These are phyloP conservation scores for Agonopterix alstromeriana DNA, from an alignment of 2,888 invertebrate species.

Conservation along the genomic window DNA sequence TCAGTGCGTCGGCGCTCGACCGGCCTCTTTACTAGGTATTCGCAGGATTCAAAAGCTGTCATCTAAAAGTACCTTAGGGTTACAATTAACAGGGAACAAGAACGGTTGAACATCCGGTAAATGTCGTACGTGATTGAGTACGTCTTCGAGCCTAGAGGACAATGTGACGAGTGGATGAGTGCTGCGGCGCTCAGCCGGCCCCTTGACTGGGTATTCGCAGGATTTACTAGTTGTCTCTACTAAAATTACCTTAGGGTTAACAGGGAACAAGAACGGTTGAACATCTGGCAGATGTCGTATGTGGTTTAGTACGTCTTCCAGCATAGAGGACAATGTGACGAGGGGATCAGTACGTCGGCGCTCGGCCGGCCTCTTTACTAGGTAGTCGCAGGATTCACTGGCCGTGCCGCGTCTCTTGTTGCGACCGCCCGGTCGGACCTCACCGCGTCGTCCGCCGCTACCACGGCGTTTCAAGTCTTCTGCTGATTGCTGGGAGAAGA, in stretches of 20 bases:
- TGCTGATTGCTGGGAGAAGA: constrained; percentile 80
- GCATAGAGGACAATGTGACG: constrained; percentile 93
- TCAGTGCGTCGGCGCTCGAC: constrained; percentile 95
- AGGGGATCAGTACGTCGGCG: constrained; percentile 96
- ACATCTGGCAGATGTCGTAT: constrained; percentile 95
- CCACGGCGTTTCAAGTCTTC: constrained; percentile 88
- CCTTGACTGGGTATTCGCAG: too few species aligned
- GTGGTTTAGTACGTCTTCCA: constrained; percentile 94
- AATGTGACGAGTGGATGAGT: constrained; percentile 98
- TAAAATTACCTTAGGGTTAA: constrained; percentile 87
- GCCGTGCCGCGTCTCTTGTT: constrained; percentile 47
- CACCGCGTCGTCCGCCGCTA: constrained; percentile 84
- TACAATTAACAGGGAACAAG: constrained; percentile 95
- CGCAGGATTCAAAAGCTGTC: constrained; percentile 71
- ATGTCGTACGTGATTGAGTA: constrained; percentile 94
- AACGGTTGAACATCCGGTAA: constrained; percentile 95
- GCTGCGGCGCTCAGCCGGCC: constrained; percentile 90
- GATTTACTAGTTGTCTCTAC: too few species aligned
- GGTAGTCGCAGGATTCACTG: constrained; percentile 83
- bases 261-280: constrained; percentile 94
- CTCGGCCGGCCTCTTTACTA: constrained; percentile 91
- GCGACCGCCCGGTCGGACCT: constrained; percentile 53
- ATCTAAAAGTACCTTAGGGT: constrained; percentile 81
- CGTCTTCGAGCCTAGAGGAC: constrained; percentile 92
- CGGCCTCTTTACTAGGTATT: constrained; percentile 91